Percentiles rank a stretch among this genome's conserved stretches.
Evolutionary conservation across 1,140 invertebrate genomes (phyloP).

Genomic region (Branchinecta lindahli): DNA sequence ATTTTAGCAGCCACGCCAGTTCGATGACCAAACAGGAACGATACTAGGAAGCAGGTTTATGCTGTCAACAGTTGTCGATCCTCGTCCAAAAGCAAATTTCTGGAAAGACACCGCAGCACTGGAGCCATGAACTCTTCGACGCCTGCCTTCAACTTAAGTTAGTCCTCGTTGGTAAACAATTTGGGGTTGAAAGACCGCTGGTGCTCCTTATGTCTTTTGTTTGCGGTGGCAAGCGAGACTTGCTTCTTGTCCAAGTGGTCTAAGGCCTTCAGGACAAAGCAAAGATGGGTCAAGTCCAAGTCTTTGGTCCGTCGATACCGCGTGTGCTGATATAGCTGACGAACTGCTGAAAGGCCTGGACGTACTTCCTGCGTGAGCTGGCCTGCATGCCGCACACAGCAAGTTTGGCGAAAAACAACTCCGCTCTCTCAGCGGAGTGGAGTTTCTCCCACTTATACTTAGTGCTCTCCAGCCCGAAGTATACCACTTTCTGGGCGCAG

Average conservation of each 20-base stretch:
- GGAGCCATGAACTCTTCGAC: too few species aligned
- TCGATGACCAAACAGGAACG: slow-evolving; percentile 4
- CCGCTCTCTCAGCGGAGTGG: neutral
- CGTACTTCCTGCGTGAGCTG: neutral
- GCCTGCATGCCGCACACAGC: neutral
- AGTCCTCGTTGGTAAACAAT: neutral
- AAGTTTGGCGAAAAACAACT: neutral
- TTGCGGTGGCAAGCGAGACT: neutral
- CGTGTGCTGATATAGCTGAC: neutral
- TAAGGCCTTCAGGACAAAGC: neutral
- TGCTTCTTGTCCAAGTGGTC: neutral
- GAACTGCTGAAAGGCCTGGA: neutral
- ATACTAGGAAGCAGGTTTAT: neutral
- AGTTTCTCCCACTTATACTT: neutral
- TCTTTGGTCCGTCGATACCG: neutral
- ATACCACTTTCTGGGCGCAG: neutral
- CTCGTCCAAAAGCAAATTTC: neutral
- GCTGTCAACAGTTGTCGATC: neutral
- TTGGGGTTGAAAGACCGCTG: neutral
- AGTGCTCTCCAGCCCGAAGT: neutral
- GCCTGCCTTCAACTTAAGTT: neutral
- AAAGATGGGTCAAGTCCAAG: neutral
- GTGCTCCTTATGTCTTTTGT: neutral
- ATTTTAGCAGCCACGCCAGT: neutral
- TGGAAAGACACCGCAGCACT: neutral